A percentile compares a stretch with the other conserved stretches of the same genome.
Conservation (phyloP, 2,888 invertebrate genomes). For the Rapana venosa region DNA sequence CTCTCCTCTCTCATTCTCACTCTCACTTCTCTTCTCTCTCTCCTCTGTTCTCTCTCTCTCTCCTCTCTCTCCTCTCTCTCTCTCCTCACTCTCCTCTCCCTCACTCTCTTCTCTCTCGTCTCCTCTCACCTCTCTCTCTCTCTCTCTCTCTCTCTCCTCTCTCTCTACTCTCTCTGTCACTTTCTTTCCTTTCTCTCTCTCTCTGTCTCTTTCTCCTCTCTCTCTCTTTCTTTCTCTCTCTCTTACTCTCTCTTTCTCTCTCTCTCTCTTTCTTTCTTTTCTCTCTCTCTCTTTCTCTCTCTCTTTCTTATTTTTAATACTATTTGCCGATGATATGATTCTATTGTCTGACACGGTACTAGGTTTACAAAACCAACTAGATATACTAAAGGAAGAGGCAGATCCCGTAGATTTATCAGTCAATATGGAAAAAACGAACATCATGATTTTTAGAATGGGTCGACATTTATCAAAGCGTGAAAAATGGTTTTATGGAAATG, state of each 20-base stretch:
- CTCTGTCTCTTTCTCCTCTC: background rate
- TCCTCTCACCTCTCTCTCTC: background rate
- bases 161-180: background rate
- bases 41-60: background rate
- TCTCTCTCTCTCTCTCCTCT: background rate
- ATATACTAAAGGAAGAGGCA: no score
- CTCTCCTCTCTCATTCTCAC: no score
- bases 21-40: background rate
- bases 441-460: no score
- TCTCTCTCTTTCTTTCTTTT: constrained; percentile 35
- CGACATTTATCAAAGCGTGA: no score
- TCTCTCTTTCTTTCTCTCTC: background rate
- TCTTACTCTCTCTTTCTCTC: background rate
- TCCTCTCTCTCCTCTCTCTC: background rate
- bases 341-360: background rate
- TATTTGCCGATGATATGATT: background rate
- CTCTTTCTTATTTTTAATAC: constrained; percentile 37
- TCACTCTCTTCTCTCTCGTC: background rate
- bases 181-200: background rate
- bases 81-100: background rate
- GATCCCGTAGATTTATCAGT: no score
- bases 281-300: constrained; percentile 40
- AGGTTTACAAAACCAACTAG: no score
- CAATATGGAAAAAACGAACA: no score
- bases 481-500: no score